A percentile compares a stretch with the other conserved stretches of the same genome.
Evolutionary conservation across 2,797 vertebrate genomes (phyloP).

Genomic region (Crocidura indochinensis): DNA sequence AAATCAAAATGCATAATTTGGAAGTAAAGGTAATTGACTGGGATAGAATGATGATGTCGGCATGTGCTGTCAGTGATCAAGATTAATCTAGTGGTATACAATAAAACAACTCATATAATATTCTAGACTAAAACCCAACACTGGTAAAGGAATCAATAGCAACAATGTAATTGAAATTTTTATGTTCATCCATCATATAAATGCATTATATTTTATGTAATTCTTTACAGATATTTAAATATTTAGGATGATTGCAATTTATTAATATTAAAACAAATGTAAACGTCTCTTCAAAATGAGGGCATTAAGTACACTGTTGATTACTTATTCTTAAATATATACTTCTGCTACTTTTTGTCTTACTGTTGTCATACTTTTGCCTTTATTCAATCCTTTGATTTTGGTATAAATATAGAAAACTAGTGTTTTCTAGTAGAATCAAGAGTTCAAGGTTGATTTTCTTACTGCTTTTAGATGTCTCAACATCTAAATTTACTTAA

Average conservation of each 20-base stretch:
- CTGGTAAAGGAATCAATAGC: neutral
- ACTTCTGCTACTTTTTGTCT: neutral
- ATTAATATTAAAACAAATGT: slow-evolving; percentile 21
- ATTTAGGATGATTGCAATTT: slow-evolving; percentile 10
- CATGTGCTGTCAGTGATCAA: neutral
- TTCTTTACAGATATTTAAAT: neutral
- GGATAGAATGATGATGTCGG: neutral
- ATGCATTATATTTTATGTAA: slow-evolving; percentile 17
- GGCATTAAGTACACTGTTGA: neutral
- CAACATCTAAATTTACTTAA: neutral
- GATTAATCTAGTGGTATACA: neutral
- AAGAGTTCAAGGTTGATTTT: slow-evolving; percentile 7
- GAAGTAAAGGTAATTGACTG: neutral
- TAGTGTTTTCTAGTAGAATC: neutral
- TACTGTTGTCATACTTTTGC: neutral
- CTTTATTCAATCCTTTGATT: neutral
- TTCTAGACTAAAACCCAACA: neutral
- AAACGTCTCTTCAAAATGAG: slow-evolving; percentile 22
- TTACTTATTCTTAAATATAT: neutral
- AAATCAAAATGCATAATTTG: slow-evolving; percentile 46
- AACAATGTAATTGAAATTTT: neutral
- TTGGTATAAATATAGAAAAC: neutral
- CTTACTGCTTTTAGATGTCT: neutral
- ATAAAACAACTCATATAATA: neutral
- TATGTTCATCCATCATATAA: neutral